Conservation (phyloP, 2,888 invertebrate genomes). For the Spatulosminthurus flaviceps region DNA sequence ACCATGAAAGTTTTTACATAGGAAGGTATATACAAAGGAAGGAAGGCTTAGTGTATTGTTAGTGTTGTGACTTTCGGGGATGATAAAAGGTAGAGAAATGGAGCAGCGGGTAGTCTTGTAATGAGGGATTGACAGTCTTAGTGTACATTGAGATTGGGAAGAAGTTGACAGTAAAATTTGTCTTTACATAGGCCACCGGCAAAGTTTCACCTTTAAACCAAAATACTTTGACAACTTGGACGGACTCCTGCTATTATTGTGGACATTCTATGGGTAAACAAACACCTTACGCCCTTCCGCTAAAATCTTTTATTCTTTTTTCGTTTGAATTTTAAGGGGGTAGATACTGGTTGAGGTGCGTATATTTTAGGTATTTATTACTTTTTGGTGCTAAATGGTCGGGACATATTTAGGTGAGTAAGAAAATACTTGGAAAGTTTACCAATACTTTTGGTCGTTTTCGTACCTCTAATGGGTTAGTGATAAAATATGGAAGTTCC, state of each 20-base stretch:
- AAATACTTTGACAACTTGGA: conserved; percentile 5
- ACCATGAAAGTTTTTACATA: too few species aligned
- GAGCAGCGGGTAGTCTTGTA: conserved; percentile 51
- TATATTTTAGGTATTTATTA: too few species aligned
- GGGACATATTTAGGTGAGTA: too few species aligned
- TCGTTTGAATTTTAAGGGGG: not conserved
- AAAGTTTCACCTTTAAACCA: conserved; percentile 21
- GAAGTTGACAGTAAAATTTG: conserved; percentile 51
- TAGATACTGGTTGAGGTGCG: not conserved
- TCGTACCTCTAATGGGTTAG: too few species aligned
- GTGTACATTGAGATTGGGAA: not conserved
- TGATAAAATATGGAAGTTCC: too few species aligned
- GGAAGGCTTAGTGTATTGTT: too few species aligned
- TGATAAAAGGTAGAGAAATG: conserved; percentile 15
- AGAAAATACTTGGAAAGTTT: too few species aligned
- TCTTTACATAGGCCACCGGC: conserved; percentile 46
- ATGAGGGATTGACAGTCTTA: conserved; percentile 49
- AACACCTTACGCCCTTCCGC: conserved; percentile 9
- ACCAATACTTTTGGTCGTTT: too few species aligned
- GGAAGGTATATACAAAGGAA: too few species aligned
- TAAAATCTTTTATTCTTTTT: not conserved
- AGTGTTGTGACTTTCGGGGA: not conserved
- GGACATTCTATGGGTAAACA: not conserved
- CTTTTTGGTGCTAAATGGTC: too few species aligned
- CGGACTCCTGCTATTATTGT: not conserved